phyloP scores from a whole-genome alignment of 1,140 invertebrate genomes.

The Dreissena polymorpha region DNA sequence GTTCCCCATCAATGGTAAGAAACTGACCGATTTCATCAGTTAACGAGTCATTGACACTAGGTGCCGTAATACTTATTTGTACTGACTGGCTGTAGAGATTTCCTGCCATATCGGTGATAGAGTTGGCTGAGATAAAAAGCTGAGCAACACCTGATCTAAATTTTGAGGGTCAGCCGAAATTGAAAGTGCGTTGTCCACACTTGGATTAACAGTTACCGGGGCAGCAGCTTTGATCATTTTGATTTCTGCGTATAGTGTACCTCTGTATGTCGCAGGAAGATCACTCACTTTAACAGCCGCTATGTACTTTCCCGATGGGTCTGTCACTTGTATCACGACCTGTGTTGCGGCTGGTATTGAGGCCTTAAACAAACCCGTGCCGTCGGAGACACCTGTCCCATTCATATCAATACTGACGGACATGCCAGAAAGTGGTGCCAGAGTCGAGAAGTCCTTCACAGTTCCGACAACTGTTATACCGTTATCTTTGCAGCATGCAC shows the following conservation, averaged over 20 bases:
- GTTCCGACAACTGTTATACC: neutral
- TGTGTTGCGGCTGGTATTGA: neutral
- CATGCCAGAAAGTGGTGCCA: neutral
- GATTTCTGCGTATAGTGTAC: conserved; percentile 5
- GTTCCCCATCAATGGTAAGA: conserved; percentile 1
- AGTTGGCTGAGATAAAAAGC: conserved; percentile 22
- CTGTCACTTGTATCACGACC: neutral
- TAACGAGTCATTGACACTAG: neutral
- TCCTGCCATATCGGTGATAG: neutral
- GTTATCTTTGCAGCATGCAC: conserved; percentile 26
- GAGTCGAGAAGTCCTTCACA: conserved; percentile 8
- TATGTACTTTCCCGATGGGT: conserved; percentile 1
- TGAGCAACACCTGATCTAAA: neutral
- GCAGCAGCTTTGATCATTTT: conserved; percentile 6
- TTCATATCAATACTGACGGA: neutral
- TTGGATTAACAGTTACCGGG: conserved; percentile 8
- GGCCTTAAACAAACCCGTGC: neutral
- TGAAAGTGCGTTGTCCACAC: neutral
- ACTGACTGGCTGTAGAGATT: neutral
- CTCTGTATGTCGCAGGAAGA: conserved; percentile 22
- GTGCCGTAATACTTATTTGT: neutral
- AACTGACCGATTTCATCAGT: conserved; percentile 16
- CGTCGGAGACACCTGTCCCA: neutral
- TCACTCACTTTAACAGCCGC: conserved; percentile 32
- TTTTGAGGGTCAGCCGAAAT: neutral